Evolutionary conservation across 2,113 vertebrate genomes (phyloP).

Genomic region (Anhinga rufa): DNA sequence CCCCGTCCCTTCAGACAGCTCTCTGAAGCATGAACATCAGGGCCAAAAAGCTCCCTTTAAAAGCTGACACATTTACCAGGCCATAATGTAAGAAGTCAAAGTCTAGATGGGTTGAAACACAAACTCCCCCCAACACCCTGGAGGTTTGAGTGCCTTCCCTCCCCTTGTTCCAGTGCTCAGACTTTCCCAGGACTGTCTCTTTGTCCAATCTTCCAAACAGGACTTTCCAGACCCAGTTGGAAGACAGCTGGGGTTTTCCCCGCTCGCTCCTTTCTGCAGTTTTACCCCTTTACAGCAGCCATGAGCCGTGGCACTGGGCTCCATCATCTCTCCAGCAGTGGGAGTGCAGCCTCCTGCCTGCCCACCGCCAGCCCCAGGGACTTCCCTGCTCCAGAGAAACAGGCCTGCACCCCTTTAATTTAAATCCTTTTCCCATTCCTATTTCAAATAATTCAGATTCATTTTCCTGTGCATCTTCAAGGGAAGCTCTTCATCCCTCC

Average conservation of each 20-base stretch:
- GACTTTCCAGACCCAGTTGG: slow-evolving; percentile 33
- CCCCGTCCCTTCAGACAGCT: neutral
- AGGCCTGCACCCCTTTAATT: neutral
- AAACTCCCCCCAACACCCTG: neutral
- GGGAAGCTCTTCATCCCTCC: neutral
- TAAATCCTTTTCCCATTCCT: neutral
- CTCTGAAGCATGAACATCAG: neutral
- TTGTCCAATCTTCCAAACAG: slow-evolving; percentile 34
- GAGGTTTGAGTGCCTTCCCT: neutral
- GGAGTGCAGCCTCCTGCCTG: neutral
- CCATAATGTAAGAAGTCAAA: neutral
- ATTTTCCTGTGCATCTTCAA: neutral
- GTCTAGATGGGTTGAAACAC: neutral
- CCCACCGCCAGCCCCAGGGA: neutral
- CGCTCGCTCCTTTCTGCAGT: neutral
- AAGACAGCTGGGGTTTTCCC: slow-evolving; percentile 35
- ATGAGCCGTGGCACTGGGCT: rapidly evolving
- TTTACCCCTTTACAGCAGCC: neutral
- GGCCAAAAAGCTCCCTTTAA: neutral
- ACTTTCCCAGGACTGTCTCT: neutral
- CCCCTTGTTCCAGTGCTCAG: neutral
- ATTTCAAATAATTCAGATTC: neutral
- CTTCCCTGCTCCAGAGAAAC: neutral
- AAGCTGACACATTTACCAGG: neutral
- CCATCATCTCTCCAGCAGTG: neutral